Percentiles rank a stretch among this genome's conserved stretches.
Conservation (phyloP, 2,888 invertebrate species). For the Dryobotodes eremita region DNA sequence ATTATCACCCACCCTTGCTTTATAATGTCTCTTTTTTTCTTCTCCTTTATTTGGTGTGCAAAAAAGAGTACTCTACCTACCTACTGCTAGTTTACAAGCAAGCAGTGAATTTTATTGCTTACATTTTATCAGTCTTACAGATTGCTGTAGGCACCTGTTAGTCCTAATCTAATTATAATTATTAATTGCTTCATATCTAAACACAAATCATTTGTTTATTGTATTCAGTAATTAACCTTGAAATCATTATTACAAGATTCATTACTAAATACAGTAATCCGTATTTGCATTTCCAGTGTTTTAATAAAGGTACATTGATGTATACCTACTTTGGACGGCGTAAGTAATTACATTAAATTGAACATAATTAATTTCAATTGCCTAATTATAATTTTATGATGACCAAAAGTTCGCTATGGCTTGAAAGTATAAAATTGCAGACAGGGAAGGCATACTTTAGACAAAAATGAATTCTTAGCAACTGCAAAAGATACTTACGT, state of each 20-base stretch:
- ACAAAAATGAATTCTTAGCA: neutral
- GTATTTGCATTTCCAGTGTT: neutral
- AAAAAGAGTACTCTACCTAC: neutral
- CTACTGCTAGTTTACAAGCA: neutral
- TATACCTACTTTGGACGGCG: neutral
- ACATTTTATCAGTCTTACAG: conserved; percentile 18
- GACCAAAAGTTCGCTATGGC: conserved; percentile 10
- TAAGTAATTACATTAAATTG: neutral
- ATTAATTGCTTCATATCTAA: conserved; percentile 24
- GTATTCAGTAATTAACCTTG: too few species aligned
- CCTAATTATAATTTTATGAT: neutral
- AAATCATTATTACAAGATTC: neutral
- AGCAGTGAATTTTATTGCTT: neutral
- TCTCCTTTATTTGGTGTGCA: neutral
- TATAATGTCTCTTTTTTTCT: neutral
- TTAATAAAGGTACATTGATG: neutral
- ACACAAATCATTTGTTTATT: neutral
- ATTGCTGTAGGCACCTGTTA: conserved; percentile 13
- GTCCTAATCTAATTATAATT: conserved; percentile 25
- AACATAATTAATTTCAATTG: neutral
- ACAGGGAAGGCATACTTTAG: neutral
- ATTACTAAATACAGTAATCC: neutral
- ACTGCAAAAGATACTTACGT: conserved; percentile 77
- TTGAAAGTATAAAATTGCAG: neutral
- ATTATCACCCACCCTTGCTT: neutral